These are phyloP conservation scores for Cheirogaleus major DNA, from an alignment of 2,797 vertebrate species.

Conservation along the genomic window DNA sequence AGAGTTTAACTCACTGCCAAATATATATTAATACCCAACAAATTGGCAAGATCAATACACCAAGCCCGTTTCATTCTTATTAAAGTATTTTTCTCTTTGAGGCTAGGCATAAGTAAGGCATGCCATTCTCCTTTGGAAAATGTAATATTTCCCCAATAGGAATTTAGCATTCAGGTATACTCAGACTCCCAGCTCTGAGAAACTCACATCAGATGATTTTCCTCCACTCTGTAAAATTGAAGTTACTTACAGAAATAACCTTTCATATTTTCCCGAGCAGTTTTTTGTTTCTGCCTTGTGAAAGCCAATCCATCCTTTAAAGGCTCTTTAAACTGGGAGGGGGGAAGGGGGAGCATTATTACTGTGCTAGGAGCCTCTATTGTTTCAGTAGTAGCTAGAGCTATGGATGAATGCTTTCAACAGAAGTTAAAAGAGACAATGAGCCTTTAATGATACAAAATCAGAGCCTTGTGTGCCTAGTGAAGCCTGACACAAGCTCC, in stretches of 20 bases:
- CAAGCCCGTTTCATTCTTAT: conserved; percentile 78
- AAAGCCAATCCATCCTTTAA: conserved; percentile 82
- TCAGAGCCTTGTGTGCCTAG: conserved; percentile 83
- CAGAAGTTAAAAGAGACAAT: conserved; percentile 88
- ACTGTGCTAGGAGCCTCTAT: conserved; percentile 79
- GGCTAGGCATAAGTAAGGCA: conserved; percentile 67
- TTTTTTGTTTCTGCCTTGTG: conserved; percentile 77
- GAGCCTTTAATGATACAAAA: conserved; percentile 86
- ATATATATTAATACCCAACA: conserved; percentile 88
- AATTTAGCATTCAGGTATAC: conserved; percentile 62
- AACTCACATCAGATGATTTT: conserved; percentile 45
- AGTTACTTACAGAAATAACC: conserved; percentile 79
- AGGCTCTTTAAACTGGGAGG: conserved; percentile 77
- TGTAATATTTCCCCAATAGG: conserved; percentile 63
- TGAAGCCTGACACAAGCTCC: conserved; percentile 83
- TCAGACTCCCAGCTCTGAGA: conserved; percentile 46
- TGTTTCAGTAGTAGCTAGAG: conserved; percentile 83
- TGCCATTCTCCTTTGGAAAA: conserved; percentile 66
- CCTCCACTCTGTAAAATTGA: conserved; percentile 62
- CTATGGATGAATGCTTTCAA: conserved; percentile 86
- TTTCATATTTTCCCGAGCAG: conserved; percentile 63
- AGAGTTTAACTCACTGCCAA: conserved; percentile 85
- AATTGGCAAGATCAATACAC: conserved; percentile 86
- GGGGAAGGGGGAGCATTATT: conserved; percentile 71
- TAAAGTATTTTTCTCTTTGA: conserved; percentile 78